phyloP scores from a whole-genome alignment of 2,113 vertebrate genomes.

The Orientallactaga bullata region DNA sequence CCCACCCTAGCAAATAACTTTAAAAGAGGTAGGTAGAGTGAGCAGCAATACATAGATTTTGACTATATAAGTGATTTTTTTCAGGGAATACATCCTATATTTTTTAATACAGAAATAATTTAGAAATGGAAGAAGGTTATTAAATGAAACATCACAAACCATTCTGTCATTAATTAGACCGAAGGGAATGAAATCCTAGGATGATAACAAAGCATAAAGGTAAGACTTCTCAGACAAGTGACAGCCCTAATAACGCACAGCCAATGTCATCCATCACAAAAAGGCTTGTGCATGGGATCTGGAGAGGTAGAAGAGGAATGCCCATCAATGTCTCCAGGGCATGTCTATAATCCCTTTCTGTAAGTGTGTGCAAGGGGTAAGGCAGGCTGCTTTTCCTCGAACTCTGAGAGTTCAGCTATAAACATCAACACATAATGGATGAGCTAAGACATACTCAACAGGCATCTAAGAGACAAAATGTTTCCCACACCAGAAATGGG shows the following conservation, averaged over 20 bases:
- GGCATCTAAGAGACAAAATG: slow-evolving; percentile 51
- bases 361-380: neutral
- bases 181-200: slow-evolving; percentile 40
- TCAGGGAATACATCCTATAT: neutral
- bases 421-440: slow-evolving; percentile 49
- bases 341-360: neutral
- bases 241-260: neutral
- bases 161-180: neutral
- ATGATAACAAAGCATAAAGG: neutral
- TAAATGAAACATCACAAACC: slow-evolving; percentile 1
- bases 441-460: slow-evolving; percentile 49
- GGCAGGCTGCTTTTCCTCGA: slow-evolving; percentile 27
- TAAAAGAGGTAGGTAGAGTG: neutral
- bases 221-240: slow-evolving; percentile 34
- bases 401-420: neutral
- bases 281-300: neutral
- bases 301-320: neutral
- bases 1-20: neutral
- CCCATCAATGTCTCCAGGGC: neutral
- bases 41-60: neutral
- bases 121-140: slow-evolving; percentile 18
- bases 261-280: neutral
- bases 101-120: neutral
- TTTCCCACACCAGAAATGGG: slow-evolving; percentile 68
- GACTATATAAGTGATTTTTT: neutral